A percentile compares a stretch with the other conserved stretches of the same genome.
phyloP scores from a whole-genome alignment of 2,797 vertebrate genomes.

The Eutrigla gurnardus region DNA sequence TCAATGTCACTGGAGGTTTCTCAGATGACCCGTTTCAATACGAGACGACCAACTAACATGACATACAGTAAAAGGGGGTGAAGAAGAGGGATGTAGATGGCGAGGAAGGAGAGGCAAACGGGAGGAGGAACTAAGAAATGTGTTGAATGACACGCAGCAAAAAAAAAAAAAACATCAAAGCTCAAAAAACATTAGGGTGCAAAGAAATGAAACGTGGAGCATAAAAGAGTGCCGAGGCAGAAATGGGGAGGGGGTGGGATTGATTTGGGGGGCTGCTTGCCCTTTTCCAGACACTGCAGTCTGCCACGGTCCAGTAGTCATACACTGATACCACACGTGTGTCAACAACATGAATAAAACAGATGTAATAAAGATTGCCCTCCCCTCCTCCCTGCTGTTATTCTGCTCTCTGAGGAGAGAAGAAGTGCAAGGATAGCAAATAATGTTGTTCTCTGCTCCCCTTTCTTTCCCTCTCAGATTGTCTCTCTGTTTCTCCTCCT shows the following conservation, averaged over 20 bases:
- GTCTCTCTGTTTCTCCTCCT: constrained; percentile 43
- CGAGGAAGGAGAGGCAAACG: constrained; percentile 35
- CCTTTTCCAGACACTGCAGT: constrained; percentile 79
- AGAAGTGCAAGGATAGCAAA: constrained; percentile 49
- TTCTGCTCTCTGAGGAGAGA: constrained; percentile 42
- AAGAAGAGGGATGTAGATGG: constrained; percentile 46
- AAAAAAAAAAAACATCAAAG: constrained; percentile 22
- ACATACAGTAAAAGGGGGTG: constrained; percentile 52
- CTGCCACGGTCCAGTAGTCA: constrained; percentile 80
- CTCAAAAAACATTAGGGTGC: constrained; percentile 54
- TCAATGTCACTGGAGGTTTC: constrained; percentile 81
- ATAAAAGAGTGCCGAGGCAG: constrained; percentile 50
- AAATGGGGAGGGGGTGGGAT: constrained; percentile 26
- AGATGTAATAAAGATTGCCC: constrained; percentile 82
- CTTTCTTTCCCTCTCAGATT: constrained; percentile 16
- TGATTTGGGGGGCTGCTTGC: constrained; percentile 53
- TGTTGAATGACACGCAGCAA: constrained; percentile 4
- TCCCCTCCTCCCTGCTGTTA: constrained; percentile 14
- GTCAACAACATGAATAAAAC: constrained; percentile 87
- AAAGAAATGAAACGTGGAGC: constrained; percentile 52
- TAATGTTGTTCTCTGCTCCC: constrained; percentile 50
- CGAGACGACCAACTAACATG: constrained; percentile 67
- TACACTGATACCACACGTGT: constrained; percentile 81
- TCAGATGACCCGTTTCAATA: constrained; percentile 83
- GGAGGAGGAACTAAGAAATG: neutral